A percentile compares a stretch with the other conserved stretches of the same genome.
Conservation (phyloP, 2,797 vertebrate species). For the Zenarchopterus dispar region DNA sequence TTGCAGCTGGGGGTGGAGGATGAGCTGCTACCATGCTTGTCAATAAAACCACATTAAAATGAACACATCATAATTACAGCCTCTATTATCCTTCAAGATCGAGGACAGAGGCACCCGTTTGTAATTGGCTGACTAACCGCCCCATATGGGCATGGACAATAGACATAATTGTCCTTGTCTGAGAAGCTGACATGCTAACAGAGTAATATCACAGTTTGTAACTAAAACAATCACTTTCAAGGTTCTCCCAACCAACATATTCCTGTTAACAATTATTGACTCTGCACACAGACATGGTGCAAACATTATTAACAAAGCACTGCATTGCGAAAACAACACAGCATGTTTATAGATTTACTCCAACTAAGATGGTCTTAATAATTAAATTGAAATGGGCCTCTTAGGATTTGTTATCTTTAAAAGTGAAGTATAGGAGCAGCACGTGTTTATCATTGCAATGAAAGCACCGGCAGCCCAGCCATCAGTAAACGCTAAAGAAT, state of each 20-base stretch:
- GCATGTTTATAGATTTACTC: constrained; percentile 42
- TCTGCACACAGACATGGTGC: constrained; percentile 16
- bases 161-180: constrained; percentile 80
- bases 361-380: constrained; percentile 30
- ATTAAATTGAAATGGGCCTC: constrained; percentile 29
- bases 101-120: constrained; percentile 62
- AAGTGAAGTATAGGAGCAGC: constrained; percentile 10
- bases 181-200: constrained; percentile 63
- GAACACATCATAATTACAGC: constrained; percentile 80
- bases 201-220: constrained; percentile 61
- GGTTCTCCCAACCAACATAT: constrained; percentile 45
- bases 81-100: constrained; percentile 81
- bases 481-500: constrained; percentile 40
- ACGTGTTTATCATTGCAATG: constrained; percentile 45
- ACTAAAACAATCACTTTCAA: constrained; percentile 70
- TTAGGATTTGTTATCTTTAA: constrained; percentile 17
- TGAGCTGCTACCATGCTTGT: constrained; percentile 68
- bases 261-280: constrained; percentile 52
- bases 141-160: constrained; percentile 77
- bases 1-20: constrained; percentile 57
- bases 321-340: constrained; percentile 27
- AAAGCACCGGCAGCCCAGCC: constrained; percentile 12
- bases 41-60: constrained; percentile 82
- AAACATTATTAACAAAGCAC: constrained; percentile 43
- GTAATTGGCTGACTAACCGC: constrained; percentile 78